Conservation (phyloP, 2,797 vertebrate genomes). For the Leptoclinus maculatus region DNA sequence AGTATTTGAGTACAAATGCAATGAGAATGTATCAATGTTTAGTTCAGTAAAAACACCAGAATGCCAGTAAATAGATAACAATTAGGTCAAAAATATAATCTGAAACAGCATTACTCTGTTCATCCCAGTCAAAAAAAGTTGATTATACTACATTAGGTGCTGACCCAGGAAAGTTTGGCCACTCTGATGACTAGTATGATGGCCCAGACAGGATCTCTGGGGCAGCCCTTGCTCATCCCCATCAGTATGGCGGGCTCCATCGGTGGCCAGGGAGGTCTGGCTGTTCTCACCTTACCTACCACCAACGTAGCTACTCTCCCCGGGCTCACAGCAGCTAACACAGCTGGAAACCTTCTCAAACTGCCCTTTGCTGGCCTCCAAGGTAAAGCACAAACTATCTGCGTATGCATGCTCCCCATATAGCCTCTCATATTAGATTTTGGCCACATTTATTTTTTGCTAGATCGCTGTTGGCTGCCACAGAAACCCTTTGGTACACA, state of each 20-base stretch:
- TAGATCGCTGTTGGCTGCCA: not conserved
- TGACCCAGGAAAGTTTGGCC: conserved; percentile 97
- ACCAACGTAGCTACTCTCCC: conserved; percentile 93
- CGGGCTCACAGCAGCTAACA: conserved; percentile 87
- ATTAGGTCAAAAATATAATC: not conserved
- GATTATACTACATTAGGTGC: conserved; percentile 81
- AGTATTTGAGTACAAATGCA: not conserved
- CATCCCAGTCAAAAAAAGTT: not conserved
- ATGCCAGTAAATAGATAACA: not conserved
- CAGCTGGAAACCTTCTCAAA: conserved; percentile 92
- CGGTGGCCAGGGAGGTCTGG: conserved; percentile 92
- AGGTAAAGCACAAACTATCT: conserved; percentile 82
- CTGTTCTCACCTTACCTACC: conserved; percentile 94
- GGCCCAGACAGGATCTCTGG: conserved; percentile 93
- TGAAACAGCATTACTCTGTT: not conserved
- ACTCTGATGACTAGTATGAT: conserved; percentile 97
- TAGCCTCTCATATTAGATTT: not conserved
- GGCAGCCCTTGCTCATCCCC: conserved; percentile 97
- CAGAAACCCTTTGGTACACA: not conserved
- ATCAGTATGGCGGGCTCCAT: conserved; percentile 95
- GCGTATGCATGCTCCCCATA: not conserved
- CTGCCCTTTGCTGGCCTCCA: conserved; percentile 91
- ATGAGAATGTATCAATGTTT: not conserved
- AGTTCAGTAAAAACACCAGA: conserved; percentile 6
- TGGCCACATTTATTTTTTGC: not conserved